Conservation (phyloP, 2,888 invertebrate species). For the Sthenelais limicola region DNA sequence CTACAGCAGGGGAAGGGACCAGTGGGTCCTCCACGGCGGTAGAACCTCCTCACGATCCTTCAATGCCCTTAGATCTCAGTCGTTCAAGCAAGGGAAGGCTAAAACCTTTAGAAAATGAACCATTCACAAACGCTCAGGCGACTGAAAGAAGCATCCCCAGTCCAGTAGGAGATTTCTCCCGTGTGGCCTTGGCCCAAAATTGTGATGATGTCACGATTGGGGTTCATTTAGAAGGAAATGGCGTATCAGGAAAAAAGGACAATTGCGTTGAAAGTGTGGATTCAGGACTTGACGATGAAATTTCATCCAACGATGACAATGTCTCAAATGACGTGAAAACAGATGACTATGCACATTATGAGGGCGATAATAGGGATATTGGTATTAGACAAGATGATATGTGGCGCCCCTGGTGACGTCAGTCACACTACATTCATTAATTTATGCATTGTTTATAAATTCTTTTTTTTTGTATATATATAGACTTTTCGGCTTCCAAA, state of each 20-base stretch:
- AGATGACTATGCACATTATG: not conserved
- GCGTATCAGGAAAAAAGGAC: too few species aligned
- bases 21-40: not conserved
- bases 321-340: not conserved
- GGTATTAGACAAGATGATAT: not conserved
- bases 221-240: too few species aligned
- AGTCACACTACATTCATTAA: too few species aligned
- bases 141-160: slow-evolving; percentile 1
- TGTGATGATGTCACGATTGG: not conserved
- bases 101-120: not conserved
- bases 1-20: not conserved
- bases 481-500: too few species aligned
- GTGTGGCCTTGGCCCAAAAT: too few species aligned
- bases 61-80: slow-evolving; percentile 12
- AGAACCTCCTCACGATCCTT: not conserved
- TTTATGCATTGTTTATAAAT: too few species aligned
- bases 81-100: not conserved
- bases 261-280: not conserved
- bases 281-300: slow-evolving; percentile 16
- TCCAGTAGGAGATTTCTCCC: not conserved
- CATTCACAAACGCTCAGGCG: too few species aligned
- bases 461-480: too few species aligned
- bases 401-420: slow-evolving; percentile 25
- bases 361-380: slow-evolving; percentile 7
- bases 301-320: not conserved